Conservation (phyloP, 2,888 invertebrate species). For the Megalurothrips usitatus region DNA sequence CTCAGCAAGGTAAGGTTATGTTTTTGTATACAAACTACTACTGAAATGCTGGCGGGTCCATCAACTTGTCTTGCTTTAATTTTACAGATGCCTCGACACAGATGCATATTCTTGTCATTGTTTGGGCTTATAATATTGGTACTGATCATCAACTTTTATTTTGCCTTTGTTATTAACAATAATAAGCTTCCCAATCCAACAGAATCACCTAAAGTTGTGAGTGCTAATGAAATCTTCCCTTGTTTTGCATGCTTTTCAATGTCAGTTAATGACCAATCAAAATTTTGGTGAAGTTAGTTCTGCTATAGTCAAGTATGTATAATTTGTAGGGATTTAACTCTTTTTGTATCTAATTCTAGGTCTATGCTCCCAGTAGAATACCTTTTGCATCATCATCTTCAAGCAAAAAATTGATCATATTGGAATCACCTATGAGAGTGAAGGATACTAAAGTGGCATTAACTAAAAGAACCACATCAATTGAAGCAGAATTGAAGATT, state of each 20-base stretch:
- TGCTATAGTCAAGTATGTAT: not conserved
- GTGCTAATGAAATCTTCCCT: not conserved
- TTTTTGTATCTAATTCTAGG: not conserved
- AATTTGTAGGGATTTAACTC: not conserved
- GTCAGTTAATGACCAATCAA: not conserved
- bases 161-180: not conserved
- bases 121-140: not conserved
- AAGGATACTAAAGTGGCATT: not conserved
- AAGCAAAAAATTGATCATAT: not conserved
- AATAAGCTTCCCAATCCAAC: not conserved
- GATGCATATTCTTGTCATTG: not conserved
- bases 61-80: not conserved
- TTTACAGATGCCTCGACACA: constrained; percentile 10
- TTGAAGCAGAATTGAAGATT: not conserved
- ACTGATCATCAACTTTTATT: not conserved
- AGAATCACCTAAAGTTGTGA: not conserved
- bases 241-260: no score
- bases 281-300: not conserved
- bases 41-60: not conserved
- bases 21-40: not conserved
- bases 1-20: not conserved
- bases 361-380: not conserved
- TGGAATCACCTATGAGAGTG: not conserved
- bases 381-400: not conserved
- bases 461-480: not conserved